Conservation (phyloP, 1,140 invertebrate genomes). For the Acyrthosiphon pisum region DNA sequence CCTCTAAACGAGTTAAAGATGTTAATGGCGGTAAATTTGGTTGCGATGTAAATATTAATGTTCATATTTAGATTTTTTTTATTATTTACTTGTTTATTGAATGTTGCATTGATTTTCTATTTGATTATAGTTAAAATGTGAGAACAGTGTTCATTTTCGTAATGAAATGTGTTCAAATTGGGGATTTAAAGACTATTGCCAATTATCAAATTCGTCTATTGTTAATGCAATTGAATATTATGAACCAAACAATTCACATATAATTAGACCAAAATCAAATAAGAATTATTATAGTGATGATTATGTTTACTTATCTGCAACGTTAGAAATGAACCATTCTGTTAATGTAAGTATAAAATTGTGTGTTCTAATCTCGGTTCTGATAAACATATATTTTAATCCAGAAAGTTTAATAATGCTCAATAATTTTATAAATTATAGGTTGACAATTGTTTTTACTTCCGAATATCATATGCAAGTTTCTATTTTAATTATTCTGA, state of each 20-base stretch:
- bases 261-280: neutral
- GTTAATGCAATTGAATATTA: neutral
- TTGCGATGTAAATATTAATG: slow-evolving; percentile 31
- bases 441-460: neutral
- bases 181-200: slow-evolving; percentile 15
- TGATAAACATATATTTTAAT: neutral
- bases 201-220: neutral
- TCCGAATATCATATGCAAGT: neutral
- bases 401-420: neutral
- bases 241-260: slow-evolving; percentile 10
- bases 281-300: slow-evolving; percentile 5
- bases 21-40: neutral
- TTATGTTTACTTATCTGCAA: slow-evolving; percentile 18
- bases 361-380: neutral
- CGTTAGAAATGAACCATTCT: neutral
- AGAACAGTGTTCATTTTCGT: slow-evolving; percentile 10
- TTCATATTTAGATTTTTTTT: neutral
- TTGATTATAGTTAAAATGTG: slow-evolving; percentile 37
- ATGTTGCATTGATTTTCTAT: neutral
- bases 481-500: neutral
- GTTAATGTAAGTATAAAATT: neutral
- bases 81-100: neutral
- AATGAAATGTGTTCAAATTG: slow-evolving; percentile 23
- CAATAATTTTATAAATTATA: neutral
- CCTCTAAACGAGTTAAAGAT: neutral